A percentile compares a stretch with the other conserved stretches of the same genome.
phyloP scores from a whole-genome alignment of 2,888 invertebrate genomes.

The Drosophila robusta region DNA sequence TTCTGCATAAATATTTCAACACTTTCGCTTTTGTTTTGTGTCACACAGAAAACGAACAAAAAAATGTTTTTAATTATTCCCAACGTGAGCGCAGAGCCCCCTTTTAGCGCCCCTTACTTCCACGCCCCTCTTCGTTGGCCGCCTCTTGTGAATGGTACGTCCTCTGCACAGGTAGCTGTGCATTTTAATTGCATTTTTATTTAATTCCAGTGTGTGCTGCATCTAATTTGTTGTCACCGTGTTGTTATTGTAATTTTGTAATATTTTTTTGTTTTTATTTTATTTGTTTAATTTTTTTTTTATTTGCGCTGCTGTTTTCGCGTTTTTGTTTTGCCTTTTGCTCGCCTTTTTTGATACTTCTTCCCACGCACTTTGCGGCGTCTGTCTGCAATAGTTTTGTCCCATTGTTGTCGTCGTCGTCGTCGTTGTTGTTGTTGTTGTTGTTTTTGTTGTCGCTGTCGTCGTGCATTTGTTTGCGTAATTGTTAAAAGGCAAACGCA shows the following conservation, averaged over 20 bases:
- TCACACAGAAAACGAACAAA: conserved; percentile 44
- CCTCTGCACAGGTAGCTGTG: conserved; percentile 54
- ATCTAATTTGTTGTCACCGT: conserved; percentile 72
- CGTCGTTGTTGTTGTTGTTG: conserved; percentile 6
- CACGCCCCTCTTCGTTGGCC: neutral
- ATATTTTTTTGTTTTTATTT: conserved; percentile 48
- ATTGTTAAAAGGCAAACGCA: conserved; percentile 46
- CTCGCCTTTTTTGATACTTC: conserved; percentile 27
- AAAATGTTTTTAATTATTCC: conserved; percentile 74
- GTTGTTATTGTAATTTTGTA: conserved; percentile 64
- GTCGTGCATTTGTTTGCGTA: conserved; percentile 68
- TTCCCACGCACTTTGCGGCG: conserved; percentile 70
- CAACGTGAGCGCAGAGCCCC: conserved; percentile 43
- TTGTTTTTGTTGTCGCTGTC: conserved; percentile 32
- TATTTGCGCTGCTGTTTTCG: conserved; percentile 47
- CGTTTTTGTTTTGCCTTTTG: conserved; percentile 52
- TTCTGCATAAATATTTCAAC: conserved; percentile 81
- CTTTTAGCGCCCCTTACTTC: neutral
- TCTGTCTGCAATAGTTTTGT: conserved; percentile 4
- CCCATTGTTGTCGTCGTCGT: conserved; percentile 13
- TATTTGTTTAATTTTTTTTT: conserved; percentile 27
- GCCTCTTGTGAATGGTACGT: conserved; percentile 3
- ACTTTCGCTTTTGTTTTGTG: conserved; percentile 81
- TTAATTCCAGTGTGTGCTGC: conserved; percentile 74
- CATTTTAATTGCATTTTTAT: conserved; percentile 80